These are phyloP conservation scores for Mirounga angustirostris DNA, from an alignment of 2,113 vertebrate genomes.

Conservation along the genomic window DNA sequence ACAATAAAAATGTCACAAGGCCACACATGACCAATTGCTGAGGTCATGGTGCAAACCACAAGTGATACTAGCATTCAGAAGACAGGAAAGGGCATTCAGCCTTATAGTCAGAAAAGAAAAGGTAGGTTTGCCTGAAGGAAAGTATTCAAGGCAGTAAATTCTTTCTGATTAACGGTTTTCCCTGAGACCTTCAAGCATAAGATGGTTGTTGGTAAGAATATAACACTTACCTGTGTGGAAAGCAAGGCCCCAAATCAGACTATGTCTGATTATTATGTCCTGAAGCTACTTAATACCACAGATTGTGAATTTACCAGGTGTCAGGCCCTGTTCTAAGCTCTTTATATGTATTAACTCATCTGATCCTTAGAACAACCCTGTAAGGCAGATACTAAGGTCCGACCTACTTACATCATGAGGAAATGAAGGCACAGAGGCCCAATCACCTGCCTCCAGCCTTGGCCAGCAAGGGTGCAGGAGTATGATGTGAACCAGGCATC, in stretches of 20 bases:
- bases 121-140: not conserved
- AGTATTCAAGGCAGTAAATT: not conserved
- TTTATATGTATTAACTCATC: not conserved
- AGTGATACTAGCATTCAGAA: not conserved
- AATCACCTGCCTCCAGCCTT: not conserved
- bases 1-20: not conserved
- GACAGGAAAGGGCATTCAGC: not conserved
- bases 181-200: not conserved
- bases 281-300: not conserved
- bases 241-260: not conserved
- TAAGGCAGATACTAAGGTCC: not conserved
- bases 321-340: slow-evolving; percentile 19
- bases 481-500: fast-evolving
- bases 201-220: not conserved
- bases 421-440: not conserved
- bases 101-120: not conserved
- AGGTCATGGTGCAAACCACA: not conserved
- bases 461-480: not conserved
- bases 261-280: not conserved
- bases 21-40: not conserved
- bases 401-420: not conserved
- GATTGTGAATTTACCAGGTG: not conserved
- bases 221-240: not conserved
- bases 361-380: not conserved
- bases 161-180: not conserved